Evolutionary conservation across 1,140 invertebrate species (phyloP), one percentile per base, ranked within the genome.

Genomic region (Hermetia illucens): DNA sequence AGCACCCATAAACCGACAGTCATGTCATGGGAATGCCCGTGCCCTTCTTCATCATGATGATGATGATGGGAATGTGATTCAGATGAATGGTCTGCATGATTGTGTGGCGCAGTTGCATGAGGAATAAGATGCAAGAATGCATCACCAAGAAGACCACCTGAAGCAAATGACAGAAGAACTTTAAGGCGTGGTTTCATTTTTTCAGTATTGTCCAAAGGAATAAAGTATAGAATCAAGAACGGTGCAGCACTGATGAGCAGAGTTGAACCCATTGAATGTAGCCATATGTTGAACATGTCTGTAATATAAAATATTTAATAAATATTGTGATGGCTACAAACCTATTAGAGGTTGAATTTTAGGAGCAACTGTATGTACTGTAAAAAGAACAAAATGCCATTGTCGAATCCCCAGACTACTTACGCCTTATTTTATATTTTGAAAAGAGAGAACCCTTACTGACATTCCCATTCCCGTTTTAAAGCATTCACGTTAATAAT

Each of bases 121-220:
- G 93, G 93, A 38, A 98, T 70, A 13, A 97, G 66, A 62, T 98
- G 93, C 1, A 97, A 68, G 59, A 97, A 98, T 1, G 96, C 91
- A 63, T 98, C 92, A 3, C 91, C 92, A 6, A 98, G 62, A 13
- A 97, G 68, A 35, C 90, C 88, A 9, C 93, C 93, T 6, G 95
- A 91, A 5, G 92, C 92, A 65, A 97, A 97, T 53, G 89, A 92
- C 22, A 97, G 64, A 36, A 96, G 64, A 6, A 82, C 65, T 53
- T 79, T 80, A 12, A 89, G 61, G 17, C 91, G 61, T 1, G 84
- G 79, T 55, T 91, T 74, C 50, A 82, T 78, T 52, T 88, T 78
- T 34, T 77, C 75, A 21, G 75, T 80, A 47, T 91, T 90, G 51
- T 92, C 81, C 34, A 98, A 65, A 1, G 93, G 94, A 48, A 98